phyloP scores from a whole-genome alignment of 2,888 invertebrate species.

The Lycaena phlaeas region DNA sequence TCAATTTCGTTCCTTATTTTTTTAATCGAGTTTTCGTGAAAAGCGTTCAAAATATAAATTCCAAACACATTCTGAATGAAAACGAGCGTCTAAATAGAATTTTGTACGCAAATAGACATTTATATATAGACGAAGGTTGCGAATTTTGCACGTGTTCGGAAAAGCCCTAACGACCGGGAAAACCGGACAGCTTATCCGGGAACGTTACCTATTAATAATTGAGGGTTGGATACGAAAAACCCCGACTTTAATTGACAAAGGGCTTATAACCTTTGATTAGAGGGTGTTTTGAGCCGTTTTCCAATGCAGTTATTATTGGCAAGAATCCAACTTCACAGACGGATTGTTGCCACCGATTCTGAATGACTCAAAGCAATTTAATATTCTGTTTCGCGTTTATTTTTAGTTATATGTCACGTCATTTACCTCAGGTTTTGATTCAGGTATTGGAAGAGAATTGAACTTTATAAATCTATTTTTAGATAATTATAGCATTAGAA shows the following conservation, averaged over 20 bases:
- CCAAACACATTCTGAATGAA: background rate
- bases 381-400: conserved; percentile 14
- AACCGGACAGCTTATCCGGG: background rate
- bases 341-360: conserved; percentile 33
- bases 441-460: too few relatives aligned
- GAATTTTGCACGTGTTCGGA: background rate
- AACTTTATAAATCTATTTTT: too few relatives aligned
- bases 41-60: too few relatives aligned
- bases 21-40: too few relatives aligned
- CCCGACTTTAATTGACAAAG: conserved; percentile 20
- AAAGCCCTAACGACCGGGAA: conserved; percentile 1
- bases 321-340: conserved; percentile 36
- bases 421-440: conserved; percentile 4
- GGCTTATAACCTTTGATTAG: conserved; percentile 21
- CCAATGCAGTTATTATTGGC: conserved; percentile 22
- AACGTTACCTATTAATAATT: conserved; percentile 1
- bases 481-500: too few relatives aligned
- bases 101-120: background rate
- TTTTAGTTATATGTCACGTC: conserved; percentile 13
- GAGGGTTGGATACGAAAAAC: conserved; percentile 14
- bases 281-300: conserved; percentile 9
- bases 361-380: conserved; percentile 35
- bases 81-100: background rate
- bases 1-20: too few relatives aligned
- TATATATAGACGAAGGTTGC: background rate